These are phyloP conservation scores for Theristus sp. DNA, from an alignment of 2,888 invertebrate genomes.

Conservation along the genomic window DNA sequence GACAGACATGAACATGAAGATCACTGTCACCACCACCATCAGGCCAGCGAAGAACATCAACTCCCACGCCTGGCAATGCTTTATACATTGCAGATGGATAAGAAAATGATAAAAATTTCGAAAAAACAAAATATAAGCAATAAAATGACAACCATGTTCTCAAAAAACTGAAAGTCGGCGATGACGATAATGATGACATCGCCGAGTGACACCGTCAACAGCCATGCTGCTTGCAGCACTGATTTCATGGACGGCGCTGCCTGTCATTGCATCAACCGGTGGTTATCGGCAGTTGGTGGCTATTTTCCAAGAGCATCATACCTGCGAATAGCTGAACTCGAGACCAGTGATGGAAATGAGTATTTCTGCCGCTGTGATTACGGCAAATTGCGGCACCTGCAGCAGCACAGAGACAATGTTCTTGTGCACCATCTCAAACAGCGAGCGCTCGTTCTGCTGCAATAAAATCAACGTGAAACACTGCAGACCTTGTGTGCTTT, in stretches of 20 bases:
- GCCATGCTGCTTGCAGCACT: constrained; percentile 71
- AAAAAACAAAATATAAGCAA: too few species aligned
- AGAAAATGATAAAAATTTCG: constrained; percentile 4
- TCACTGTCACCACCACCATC: constrained; percentile 60
- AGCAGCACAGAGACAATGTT: constrained; percentile 29
- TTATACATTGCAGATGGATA: background rate
- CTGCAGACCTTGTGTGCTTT: too few species aligned
- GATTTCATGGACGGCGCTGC: constrained; percentile 86
- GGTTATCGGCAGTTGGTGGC: too few species aligned
- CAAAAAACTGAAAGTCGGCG: background rate
- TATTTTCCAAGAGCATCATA: too few species aligned
- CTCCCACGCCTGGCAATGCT: constrained; percentile 52
- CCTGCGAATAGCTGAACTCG: constrained; percentile 28
- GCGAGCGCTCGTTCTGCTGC: background rate
- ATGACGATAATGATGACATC: constrained; percentile 81
- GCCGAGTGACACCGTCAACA: constrained; percentile 76
- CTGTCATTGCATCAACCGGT: constrained; percentile 25
- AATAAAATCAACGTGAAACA: too few species aligned
- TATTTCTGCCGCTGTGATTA: constrained; percentile 36
- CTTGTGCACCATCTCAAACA: background rate
- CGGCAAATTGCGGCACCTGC: constrained; percentile 35
- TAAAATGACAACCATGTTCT: constrained; percentile 5
- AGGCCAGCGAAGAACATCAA: constrained; percentile 68
- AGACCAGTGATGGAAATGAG: constrained; percentile 37
- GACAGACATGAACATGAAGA: constrained; percentile 59